Conservation (phyloP, 2,888 invertebrate species). For the Iphiclides podalirius region DNA sequence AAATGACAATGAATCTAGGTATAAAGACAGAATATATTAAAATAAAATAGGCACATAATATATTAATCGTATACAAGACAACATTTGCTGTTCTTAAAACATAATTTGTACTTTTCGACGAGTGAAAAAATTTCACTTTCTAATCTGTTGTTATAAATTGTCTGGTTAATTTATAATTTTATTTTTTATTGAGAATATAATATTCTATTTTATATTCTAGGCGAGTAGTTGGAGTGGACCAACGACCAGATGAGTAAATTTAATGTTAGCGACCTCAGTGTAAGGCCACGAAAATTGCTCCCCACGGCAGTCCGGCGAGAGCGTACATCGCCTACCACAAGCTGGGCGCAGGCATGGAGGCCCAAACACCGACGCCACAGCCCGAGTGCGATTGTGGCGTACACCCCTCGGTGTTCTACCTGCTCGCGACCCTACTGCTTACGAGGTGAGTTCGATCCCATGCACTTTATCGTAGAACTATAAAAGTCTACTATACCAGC, state of each 20-base stretch:
- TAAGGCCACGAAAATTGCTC: conserved; percentile 73
- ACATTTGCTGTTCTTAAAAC: too few species aligned
- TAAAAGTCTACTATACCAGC: too few species aligned
- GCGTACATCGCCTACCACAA: conserved; percentile 83
- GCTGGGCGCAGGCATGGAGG: conserved; percentile 76
- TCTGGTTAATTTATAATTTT: too few species aligned
- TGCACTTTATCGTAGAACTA: too few species aligned
- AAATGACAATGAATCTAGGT: too few species aligned
- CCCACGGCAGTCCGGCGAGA: conserved; percentile 72
- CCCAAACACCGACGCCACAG: conserved; percentile 73
- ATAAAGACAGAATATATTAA: too few species aligned
- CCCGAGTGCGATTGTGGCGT: conserved; percentile 82
- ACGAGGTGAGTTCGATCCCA: conserved; percentile 66
- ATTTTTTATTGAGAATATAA: too few species aligned
- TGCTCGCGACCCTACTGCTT: conserved; percentile 80
- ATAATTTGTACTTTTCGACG: too few species aligned
- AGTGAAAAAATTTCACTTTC: too few species aligned
- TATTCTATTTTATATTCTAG: conserved; percentile 33
- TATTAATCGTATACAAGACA: too few species aligned
- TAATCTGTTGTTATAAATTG: too few species aligned
- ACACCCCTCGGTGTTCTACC: conserved; percentile 83
- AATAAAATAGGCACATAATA: too few species aligned
- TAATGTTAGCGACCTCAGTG: conserved; percentile 48
- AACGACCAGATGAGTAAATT: conserved; percentile 72
- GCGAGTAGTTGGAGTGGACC: conserved; percentile 56